Conservation (phyloP, 2,888 invertebrate genomes). For the Oasisia sp. region DNA sequence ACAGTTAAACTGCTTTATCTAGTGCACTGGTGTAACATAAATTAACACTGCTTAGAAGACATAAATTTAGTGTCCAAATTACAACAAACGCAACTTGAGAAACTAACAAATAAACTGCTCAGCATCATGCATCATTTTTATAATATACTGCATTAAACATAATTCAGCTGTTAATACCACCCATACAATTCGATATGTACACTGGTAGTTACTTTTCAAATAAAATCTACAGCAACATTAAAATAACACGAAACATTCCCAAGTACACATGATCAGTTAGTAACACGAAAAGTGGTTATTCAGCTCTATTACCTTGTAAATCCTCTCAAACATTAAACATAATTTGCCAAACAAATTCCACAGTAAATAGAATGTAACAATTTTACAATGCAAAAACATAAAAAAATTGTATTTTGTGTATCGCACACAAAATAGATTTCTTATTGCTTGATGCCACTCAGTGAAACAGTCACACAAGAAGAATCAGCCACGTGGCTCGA, state of each 20-base stretch:
- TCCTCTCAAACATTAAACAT: not conserved
- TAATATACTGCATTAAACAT: not conserved
- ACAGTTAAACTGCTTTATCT: not conserved
- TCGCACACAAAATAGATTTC: not conserved
- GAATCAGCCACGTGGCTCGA: not conserved
- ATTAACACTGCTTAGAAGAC: not conserved
- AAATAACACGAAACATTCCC: not conserved
- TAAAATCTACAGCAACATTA: not conserved
- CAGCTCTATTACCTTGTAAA: not conserved
- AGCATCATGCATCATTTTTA: not conserved
- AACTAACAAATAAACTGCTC: not conserved
- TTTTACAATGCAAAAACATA: not conserved
- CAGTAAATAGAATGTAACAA: not conserved
- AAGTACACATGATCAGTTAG: not conserved
- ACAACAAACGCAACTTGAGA: not conserved
- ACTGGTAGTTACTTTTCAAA: not conserved
- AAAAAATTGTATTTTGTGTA: not conserved
- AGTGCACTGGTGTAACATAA: not conserved
- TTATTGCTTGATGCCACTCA: not conserved
- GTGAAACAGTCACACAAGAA: not conserved
- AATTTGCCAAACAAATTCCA: not conserved
- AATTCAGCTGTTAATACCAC: not conserved
- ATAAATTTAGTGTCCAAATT: not conserved
- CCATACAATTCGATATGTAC: not conserved
- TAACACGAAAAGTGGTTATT: not conserved